Conservation (phyloP, 2,888 invertebrate genomes). For the Nomada flava region DNA sequence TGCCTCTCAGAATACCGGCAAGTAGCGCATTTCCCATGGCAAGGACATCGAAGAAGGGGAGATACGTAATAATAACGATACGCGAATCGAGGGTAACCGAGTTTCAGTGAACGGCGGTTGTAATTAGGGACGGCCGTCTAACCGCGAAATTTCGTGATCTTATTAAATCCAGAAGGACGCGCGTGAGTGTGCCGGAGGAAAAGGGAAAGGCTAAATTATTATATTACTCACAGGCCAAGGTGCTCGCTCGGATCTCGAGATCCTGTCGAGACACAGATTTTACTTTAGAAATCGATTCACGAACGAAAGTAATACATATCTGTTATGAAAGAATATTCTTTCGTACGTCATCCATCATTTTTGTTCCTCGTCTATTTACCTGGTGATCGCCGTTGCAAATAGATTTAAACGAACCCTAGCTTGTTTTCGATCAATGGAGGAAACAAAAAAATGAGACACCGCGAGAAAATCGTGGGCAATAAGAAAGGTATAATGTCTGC, state of each 20-base stretch:
- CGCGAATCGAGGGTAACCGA: slow-evolving; percentile 71
- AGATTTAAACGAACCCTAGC: too few species aligned
- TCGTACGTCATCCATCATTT: too few species aligned
- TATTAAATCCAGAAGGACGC: slow-evolving; percentile 77
- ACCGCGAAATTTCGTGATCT: slow-evolving; percentile 83
- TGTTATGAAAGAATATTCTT: too few species aligned
- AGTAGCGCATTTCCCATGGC: slow-evolving; percentile 65
- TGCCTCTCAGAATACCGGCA: slow-evolving; percentile 27
- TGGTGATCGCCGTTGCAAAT: too few species aligned
- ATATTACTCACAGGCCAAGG: slow-evolving; percentile 69
- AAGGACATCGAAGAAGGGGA: slow-evolving; percentile 62
- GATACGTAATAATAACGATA: slow-evolving; percentile 69
- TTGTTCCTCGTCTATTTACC: too few species aligned
- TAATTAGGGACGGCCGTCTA: slow-evolving; percentile 79
- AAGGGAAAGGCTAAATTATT: slow-evolving; percentile 73
- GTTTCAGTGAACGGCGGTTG: slow-evolving; percentile 70
- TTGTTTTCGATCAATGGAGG: too few species aligned
- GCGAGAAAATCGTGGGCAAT: too few species aligned
- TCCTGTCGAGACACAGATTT: slow-evolving; percentile 2
- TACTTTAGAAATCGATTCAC: background rate
- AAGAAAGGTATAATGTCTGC: too few species aligned
- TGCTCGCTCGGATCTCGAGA: slow-evolving; percentile 35
- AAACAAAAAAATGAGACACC: too few species aligned
- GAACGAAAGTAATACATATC: background rate
- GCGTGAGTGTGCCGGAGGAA: slow-evolving; percentile 58